These are phyloP conservation scores for Nemapogon koenigi DNA, from an alignment of 2,888 invertebrate species.

Conservation along the genomic window DNA sequence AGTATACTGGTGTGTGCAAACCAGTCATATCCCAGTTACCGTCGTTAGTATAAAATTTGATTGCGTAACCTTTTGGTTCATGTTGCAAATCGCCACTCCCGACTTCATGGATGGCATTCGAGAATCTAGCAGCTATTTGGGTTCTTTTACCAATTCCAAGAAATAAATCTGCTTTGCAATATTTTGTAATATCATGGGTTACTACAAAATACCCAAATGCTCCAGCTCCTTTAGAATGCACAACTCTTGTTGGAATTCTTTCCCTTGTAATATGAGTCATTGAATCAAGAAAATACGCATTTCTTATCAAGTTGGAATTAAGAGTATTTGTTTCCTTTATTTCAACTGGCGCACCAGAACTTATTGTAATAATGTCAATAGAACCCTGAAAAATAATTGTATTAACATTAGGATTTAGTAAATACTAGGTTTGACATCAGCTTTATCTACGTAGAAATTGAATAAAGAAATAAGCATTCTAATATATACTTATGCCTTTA, in stretches of 20 bases:
- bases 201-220: conserved; percentile 83
- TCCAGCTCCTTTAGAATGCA: conserved; percentile 90
- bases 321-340: conserved; percentile 73
- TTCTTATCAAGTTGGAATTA: conserved; percentile 79
- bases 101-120: conserved; percentile 65
- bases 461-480: too few species aligned
- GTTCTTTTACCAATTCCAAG: conserved; percentile 65
- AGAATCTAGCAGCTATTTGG: conserved; percentile 62
- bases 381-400: conserved; percentile 38
- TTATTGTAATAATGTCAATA: conserved; percentile 69
- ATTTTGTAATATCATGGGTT: conserved; percentile 75
- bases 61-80: conserved; percentile 45
- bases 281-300: conserved; percentile 73
- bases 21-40: conserved; percentile 33
- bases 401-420: conserved; percentile 10
- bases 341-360: conserved; percentile 78
- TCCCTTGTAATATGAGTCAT: conserved; percentile 78
- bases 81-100: conserved; percentile 68
- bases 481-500: too few species aligned
- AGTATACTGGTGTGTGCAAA: conserved; percentile 63
- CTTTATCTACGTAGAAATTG: too few species aligned
- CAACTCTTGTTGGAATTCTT: conserved; percentile 88
- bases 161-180: conserved; percentile 66
- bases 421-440: background rate
- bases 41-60: conserved; percentile 29